These are phyloP conservation scores for Coenonympha glycerion DNA, from an alignment of 2,888 invertebrate species.

Conservation along the genomic window DNA sequence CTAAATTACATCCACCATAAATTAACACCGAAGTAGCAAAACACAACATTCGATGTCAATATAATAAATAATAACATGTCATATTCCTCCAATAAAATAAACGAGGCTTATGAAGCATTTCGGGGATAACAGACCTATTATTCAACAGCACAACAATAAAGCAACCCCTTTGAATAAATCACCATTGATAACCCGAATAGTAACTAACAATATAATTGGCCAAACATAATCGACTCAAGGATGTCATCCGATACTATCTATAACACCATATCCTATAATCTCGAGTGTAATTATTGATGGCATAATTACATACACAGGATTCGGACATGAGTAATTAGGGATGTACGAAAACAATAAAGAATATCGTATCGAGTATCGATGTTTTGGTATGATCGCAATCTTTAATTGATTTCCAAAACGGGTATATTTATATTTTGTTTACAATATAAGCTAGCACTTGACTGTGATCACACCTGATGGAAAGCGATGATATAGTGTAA, in stretches of 20 bases:
- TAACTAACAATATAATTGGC: slow-evolving; percentile 28
- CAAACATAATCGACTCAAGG: slow-evolving; percentile 27
- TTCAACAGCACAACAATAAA: not conserved
- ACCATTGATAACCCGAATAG: slow-evolving; percentile 29
- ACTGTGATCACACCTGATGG: no score
- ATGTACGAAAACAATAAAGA: no score
- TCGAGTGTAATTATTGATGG: slow-evolving; percentile 30
- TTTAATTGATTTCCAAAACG: no score
- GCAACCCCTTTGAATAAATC: slow-evolving; percentile 31
- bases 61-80: not conserved
- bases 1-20: no score
- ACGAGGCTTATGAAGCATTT: not conserved
- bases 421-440: no score
- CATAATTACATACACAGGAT: slow-evolving; percentile 25
- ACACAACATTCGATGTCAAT: no score
- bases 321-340: slow-evolving; percentile 21
- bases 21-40: no score
- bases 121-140: not conserved
- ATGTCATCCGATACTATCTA: slow-evolving; percentile 29
- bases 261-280: slow-evolving; percentile 29
- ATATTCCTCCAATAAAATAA: not conserved
- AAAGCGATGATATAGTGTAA: no score
- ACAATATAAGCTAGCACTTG: no score
- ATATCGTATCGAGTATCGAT: no score
- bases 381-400: no score